These are phyloP conservation scores for Drosophila suzukii DNA, from an alignment of 1,140 invertebrate genomes.

Conservation along the genomic window DNA sequence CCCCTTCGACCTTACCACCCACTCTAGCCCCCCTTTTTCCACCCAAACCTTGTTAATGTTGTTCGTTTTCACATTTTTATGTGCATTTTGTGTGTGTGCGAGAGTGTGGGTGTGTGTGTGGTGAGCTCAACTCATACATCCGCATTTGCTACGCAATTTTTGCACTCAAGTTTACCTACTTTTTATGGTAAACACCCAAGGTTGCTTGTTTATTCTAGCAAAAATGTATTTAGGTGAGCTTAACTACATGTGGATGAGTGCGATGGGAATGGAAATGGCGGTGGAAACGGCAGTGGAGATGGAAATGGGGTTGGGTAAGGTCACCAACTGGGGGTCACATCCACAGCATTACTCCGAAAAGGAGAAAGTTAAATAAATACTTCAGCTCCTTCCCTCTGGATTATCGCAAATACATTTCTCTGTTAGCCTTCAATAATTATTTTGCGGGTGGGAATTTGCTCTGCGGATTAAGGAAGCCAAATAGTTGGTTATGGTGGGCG, in stretches of 20 bases:
- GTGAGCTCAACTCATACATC: slow-evolving; percentile 50
- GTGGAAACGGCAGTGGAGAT: background rate
- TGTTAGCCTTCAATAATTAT: slow-evolving; percentile 41
- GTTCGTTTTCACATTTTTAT: slow-evolving; percentile 78
- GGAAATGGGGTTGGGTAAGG: slow-evolving; percentile 7
- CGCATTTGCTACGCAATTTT: slow-evolving; percentile 73
- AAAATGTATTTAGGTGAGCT: slow-evolving; percentile 82
- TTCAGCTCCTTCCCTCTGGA: slow-evolving; percentile 6
- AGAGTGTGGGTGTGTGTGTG: slow-evolving; percentile 45
- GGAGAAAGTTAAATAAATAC: slow-evolving; percentile 47
- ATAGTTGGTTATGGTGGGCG: slow-evolving; percentile 35
- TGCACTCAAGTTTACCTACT: slow-evolving; percentile 83
- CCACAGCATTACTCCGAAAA: slow-evolving; percentile 24
- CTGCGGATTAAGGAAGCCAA: slow-evolving; percentile 43
- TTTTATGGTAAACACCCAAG: slow-evolving; percentile 82
- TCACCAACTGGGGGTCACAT: slow-evolving; percentile 32
- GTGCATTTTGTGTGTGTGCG: slow-evolving; percentile 72
- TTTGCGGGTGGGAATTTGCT: slow-evolving; percentile 8
- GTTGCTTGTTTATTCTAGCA: slow-evolving; percentile 83
- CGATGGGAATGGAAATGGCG: slow-evolving; percentile 25
- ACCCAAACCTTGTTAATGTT: slow-evolving; percentile 47
- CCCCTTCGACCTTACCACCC: slow-evolving; percentile 12
- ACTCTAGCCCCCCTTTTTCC: background rate
- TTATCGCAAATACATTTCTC: slow-evolving; percentile 31
- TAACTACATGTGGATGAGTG: slow-evolving; percentile 63